Conservation (phyloP, 2,888 invertebrate species). For the Zelleria hepariella region DNA sequence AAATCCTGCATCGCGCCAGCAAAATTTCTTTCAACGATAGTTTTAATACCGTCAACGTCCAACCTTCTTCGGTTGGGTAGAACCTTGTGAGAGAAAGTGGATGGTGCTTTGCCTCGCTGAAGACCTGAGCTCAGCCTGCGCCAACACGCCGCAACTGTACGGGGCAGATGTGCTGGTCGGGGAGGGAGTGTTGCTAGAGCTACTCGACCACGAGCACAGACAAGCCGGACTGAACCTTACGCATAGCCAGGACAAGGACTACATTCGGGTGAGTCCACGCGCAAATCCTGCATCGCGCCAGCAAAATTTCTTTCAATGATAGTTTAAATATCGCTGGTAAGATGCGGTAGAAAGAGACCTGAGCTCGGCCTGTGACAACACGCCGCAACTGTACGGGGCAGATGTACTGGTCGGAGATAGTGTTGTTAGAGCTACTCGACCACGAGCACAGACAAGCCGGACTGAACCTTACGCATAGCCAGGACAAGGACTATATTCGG, state of each 20-base stretch:
- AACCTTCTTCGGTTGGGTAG: too few relatives aligned
- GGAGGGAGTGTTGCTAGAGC: not conserved
- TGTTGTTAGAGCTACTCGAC: constrained; percentile 82
- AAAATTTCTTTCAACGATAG: too few relatives aligned
- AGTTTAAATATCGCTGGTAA: too few relatives aligned
- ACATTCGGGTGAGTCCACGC: constrained; percentile 78
- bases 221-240: constrained; percentile 91
- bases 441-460: constrained; percentile 89
- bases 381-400: constrained; percentile 80
- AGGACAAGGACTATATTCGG: constrained; percentile 93
- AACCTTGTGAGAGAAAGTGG: too few relatives aligned
- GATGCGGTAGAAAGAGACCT: too few relatives aligned
- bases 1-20: too few relatives aligned
- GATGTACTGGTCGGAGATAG: constrained; percentile 88
- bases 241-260: constrained; percentile 96
- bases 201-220: constrained; percentile 79
- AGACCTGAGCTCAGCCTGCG: constrained; percentile 79
- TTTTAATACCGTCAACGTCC: too few relatives aligned
- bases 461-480: constrained; percentile 92
- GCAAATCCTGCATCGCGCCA: too few relatives aligned
- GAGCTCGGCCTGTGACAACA: constrained; percentile 75
- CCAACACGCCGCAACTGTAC: constrained; percentile 69
- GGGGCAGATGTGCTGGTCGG: not conserved
- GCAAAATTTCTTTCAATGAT: too few relatives aligned
- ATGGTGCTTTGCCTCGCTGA: constrained; percentile 84